phyloP scores from a whole-genome alignment of 2,888 invertebrate genomes.

The Empis stercorea region DNA sequence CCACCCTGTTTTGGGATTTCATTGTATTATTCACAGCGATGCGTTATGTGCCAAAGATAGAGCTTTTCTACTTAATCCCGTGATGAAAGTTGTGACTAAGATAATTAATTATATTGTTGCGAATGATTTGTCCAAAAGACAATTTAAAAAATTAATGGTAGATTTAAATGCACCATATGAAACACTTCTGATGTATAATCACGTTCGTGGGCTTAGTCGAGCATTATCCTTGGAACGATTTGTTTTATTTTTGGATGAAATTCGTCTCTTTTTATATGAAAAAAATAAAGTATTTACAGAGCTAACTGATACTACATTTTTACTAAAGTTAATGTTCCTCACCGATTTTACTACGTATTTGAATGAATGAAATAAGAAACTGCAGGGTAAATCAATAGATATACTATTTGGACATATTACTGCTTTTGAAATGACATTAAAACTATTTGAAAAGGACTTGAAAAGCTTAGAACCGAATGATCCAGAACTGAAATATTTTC shows the following conservation, averaged over 20 bases:
- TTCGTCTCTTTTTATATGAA: neutral
- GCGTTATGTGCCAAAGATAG: neutral
- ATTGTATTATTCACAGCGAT: neutral
- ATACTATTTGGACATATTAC: too few species aligned
- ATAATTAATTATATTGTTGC: neutral
- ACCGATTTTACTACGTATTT: neutral
- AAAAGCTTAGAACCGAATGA: too few species aligned
- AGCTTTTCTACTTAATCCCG: neutral
- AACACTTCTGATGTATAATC: conserved; percentile 1
- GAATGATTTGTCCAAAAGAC: neutral
- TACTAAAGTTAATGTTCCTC: conserved; percentile 1
- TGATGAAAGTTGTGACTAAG: neutral
- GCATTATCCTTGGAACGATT: neutral
- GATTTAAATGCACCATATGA: neutral
- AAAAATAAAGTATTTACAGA: neutral
- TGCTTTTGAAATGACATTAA: too few species aligned
- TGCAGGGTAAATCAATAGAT: too few species aligned
- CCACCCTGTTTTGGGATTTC: neutral
- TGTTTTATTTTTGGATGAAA: neutral
- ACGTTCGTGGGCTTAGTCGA: neutral
- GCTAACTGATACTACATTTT: neutral
- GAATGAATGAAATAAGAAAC: neutral
- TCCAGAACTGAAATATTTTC: too few species aligned
- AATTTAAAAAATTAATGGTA: neutral
- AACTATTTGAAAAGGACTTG: too few species aligned